A percentile compares a stretch with the other conserved stretches of the same genome.
Conservation (phyloP, 2,797 vertebrate species). For the Lepidocolaptes lacrymiger region DNA sequence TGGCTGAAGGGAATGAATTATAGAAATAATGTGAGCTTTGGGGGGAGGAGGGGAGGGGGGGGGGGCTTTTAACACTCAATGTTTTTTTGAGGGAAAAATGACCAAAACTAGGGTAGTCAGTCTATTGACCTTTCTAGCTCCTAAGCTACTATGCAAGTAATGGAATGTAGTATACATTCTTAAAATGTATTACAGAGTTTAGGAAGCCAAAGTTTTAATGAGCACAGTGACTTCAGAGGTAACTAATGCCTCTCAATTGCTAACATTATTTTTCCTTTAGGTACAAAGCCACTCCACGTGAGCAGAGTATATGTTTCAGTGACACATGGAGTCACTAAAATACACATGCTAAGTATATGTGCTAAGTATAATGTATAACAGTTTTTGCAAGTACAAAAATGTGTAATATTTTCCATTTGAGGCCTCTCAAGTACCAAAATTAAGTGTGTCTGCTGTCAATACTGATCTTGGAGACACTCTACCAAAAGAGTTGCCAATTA, state of each 20-base stretch:
- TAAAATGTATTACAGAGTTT: neutral
- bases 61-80: neutral
- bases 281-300: neutral
- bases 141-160: neutral
- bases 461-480: neutral
- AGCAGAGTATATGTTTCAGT: neutral
- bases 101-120: neutral
- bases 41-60: neutral
- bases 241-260: conserved; percentile 16
- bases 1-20: neutral
- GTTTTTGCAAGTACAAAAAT: neutral
- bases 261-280: conserved; percentile 20
- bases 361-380: neutral
- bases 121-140: neutral
- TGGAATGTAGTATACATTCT: neutral
- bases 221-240: conserved; percentile 25
- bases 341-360: neutral
- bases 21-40: neutral
- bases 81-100: neutral
- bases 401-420: conserved; percentile 1
- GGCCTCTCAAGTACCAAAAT: neutral
- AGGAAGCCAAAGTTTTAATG: conserved; percentile 35
- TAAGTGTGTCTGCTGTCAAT: neutral
- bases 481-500: neutral
- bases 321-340: conserved; percentile 4